Conservation (phyloP, 2,797 vertebrate species). For the Paramormyrops hopkinsi region DNA sequence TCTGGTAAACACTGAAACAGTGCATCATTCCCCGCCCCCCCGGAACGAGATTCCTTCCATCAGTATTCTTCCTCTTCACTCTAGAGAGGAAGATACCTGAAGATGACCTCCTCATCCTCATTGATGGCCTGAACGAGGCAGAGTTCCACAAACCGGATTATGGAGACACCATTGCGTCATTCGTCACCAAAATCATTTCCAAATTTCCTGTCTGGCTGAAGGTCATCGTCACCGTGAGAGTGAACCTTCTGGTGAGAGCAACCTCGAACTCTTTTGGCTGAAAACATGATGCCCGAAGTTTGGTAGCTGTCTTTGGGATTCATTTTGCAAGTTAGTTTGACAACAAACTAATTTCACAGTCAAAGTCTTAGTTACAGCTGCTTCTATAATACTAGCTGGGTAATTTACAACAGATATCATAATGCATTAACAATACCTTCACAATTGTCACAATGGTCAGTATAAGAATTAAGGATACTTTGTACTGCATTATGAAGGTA, state of each 20-base stretch:
- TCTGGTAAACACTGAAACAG: not conserved
- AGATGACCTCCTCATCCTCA: constrained; percentile 88
- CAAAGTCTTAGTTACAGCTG: not conserved
- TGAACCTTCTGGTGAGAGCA: constrained; percentile 81
- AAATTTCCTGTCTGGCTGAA: constrained; percentile 93
- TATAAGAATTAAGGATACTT: not conserved
- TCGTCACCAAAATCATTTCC: constrained; percentile 82
- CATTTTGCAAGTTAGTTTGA: not conserved
- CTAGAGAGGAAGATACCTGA: constrained; percentile 88
- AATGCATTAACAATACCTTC: not conserved
- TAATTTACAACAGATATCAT: not conserved
- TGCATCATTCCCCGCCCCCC: not conserved
- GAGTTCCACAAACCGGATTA: constrained; percentile 99
- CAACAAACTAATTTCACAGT: not conserved
- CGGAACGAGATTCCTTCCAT: not conserved
- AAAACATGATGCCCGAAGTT: not conserved
- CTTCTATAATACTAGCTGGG: not conserved
- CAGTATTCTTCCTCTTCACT: constrained; percentile 20
- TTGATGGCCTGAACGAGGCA: constrained; percentile 94
- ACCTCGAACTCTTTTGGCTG: not conserved
- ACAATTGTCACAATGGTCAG: not conserved
- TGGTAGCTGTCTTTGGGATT: not conserved
- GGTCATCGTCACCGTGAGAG: constrained; percentile 84
- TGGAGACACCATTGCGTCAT: constrained; percentile 92
- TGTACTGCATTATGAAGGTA: not conserved